Conservation (phyloP, 2,888 invertebrate species). For the Pelosia muscerda region DNA sequence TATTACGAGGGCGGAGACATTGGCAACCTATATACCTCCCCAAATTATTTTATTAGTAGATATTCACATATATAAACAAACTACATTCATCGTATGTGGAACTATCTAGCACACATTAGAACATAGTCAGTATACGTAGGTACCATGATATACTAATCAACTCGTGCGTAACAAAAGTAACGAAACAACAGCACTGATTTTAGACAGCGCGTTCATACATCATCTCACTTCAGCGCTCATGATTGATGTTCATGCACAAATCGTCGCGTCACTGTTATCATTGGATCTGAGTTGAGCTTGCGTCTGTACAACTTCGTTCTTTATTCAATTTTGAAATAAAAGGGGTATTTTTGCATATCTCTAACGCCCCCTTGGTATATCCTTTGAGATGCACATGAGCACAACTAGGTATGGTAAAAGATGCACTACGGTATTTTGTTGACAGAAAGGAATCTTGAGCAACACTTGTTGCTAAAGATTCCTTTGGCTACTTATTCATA, state of each 20-base stretch:
- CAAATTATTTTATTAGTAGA: not conserved
- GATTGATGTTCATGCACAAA: constrained; percentile 59
- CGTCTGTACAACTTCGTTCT: constrained; percentile 8
- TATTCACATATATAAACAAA: not conserved
- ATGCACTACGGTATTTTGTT: not conserved
- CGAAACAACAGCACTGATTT: constrained; percentile 56
- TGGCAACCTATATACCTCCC: not conserved
- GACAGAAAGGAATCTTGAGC: not conserved
- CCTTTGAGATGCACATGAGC: not conserved
- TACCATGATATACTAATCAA: constrained; percentile 10
- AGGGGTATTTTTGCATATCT: not conserved
- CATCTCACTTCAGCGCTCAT: constrained; percentile 55
- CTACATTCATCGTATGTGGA: not conserved
- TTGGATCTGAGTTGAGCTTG: constrained; percentile 24
- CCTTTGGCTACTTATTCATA: too few relatives aligned
- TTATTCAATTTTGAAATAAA: not conserved
- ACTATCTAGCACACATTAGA: not conserved
- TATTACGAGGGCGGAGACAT: too few relatives aligned
- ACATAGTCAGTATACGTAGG: constrained; percentile 7
- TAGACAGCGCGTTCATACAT: constrained; percentile 57
- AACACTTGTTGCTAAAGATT: too few relatives aligned
- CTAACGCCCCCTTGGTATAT: not conserved
- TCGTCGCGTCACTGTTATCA: constrained; percentile 63
- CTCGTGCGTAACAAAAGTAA: constrained; percentile 22
- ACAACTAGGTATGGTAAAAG: too few relatives aligned